Evolutionary conservation across 92 coral and sea anemone species (phyloP).

Genomic region (Porites rus): DNA sequence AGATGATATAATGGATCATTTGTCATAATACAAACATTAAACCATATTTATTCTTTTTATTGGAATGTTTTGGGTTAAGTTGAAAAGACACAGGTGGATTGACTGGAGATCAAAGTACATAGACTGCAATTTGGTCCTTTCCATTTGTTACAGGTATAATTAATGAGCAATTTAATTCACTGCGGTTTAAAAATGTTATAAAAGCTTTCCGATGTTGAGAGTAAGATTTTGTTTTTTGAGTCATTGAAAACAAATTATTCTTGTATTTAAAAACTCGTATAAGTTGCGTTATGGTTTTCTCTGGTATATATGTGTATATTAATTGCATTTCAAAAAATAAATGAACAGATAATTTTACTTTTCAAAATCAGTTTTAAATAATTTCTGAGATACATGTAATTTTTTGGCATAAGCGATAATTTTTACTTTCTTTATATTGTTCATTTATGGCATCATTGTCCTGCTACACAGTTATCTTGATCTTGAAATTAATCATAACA

Average conservation of each 20-base stretch:
- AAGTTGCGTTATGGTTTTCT: background rate
- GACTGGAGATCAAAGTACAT: background rate
- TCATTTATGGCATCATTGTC: no score
- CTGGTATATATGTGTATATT: conserved; percentile 13
- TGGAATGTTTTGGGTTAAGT: background rate
- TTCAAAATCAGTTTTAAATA: background rate
- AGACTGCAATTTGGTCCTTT: background rate
- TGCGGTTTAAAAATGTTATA: background rate
- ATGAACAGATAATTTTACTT: conserved; percentile 18
- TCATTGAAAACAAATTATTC: background rate
- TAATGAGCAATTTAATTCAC: background rate
- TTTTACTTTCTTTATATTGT: no score
- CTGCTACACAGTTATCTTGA: no score
- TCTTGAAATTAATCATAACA: no score
- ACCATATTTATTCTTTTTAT: no score
- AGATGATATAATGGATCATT: conserved; percentile 37
- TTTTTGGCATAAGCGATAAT: no score
- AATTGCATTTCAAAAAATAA: background rate
- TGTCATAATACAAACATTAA: conserved; percentile 2
- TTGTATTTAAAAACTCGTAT: background rate
- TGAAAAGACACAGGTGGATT: conserved; percentile 8
- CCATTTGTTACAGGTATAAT: background rate
- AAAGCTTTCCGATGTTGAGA: conserved; percentile 1
- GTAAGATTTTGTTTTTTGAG: background rate
- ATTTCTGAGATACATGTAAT: no score